These are phyloP conservation scores for Rostratula benghalensis DNA, from an alignment of 2,113 vertebrate species.

Conservation along the genomic window DNA sequence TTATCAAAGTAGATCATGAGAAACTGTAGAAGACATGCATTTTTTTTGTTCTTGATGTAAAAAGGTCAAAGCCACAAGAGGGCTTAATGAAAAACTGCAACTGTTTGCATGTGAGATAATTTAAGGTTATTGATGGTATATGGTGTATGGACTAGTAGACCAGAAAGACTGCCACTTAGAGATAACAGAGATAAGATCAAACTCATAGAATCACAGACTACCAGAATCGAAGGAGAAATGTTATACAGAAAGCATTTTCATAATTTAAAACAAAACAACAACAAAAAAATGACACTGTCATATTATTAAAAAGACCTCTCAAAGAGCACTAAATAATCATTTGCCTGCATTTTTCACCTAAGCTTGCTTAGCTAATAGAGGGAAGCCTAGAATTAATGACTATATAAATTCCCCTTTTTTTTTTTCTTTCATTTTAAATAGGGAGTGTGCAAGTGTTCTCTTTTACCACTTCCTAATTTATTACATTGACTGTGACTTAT, in stretches of 20 bases:
- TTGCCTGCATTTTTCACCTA: conserved; percentile 53
- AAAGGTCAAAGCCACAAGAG: background rate
- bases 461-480: background rate
- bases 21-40: background rate
- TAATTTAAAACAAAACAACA: background rate
- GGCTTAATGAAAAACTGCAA: conserved; percentile 22
- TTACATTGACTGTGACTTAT: background rate
- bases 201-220: background rate
- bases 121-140: conserved; percentile 40
- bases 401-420: background rate
- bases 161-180: conserved; percentile 23
- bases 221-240: conserved; percentile 18
- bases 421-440: background rate
- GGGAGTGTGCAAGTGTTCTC: background rate
- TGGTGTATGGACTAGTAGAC: conserved; percentile 19
- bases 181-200: conserved; percentile 58
- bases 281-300: background rate
- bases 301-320: conserved; percentile 40
- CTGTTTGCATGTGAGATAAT: conserved; percentile 54
- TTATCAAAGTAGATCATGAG: conserved; percentile 11
- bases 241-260: conserved; percentile 40
- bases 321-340: conserved; percentile 48
- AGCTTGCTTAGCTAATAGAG: conserved; percentile 41
- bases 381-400: background rate
- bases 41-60: background rate